These are phyloP conservation scores for Chironomus tentans DNA, from an alignment of 2,888 invertebrate species.

Conservation along the genomic window DNA sequence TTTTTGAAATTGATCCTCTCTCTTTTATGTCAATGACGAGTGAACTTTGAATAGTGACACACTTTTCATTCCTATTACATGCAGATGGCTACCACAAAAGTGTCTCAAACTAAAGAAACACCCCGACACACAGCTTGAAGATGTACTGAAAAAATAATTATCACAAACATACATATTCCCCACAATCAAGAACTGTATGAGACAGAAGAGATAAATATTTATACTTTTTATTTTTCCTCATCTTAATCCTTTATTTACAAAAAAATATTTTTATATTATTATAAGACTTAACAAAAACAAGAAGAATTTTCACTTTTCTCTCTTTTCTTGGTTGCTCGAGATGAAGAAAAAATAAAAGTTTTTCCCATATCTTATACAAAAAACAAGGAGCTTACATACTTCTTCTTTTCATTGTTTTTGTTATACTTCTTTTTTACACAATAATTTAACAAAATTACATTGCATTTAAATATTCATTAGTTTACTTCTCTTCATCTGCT, in stretches of 20 bases:
- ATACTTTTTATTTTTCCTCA: not conserved
- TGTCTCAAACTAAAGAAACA: too few species aligned
- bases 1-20: too few species aligned
- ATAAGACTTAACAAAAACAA: not conserved
- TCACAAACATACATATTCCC: too few species aligned
- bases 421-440: slow-evolving; percentile 14
- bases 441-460: slow-evolving; percentile 24
- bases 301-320: not conserved
- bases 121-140: too few species aligned
- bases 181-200: too few species aligned
- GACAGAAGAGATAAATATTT: not conserved
- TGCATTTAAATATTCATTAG: slow-evolving; percentile 11
- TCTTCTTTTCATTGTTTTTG: not conserved
- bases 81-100: too few species aligned
- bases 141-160: too few species aligned
- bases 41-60: too few species aligned
- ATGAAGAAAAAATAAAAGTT: not conserved
- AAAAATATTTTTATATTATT: not conserved
- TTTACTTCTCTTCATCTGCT: not conserved
- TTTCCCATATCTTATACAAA: not conserved
- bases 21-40: too few species aligned
- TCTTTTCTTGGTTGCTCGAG: not conserved
- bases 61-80: too few species aligned
- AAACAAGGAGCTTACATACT: not conserved
- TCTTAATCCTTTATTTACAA: not conserved